Percentiles rank a stretch among this genome's conserved stretches.
These are phyloP conservation scores for Myotis yumanensis DNA, from an alignment of 2,113 vertebrate genomes.

Conservation along the genomic window DNA sequence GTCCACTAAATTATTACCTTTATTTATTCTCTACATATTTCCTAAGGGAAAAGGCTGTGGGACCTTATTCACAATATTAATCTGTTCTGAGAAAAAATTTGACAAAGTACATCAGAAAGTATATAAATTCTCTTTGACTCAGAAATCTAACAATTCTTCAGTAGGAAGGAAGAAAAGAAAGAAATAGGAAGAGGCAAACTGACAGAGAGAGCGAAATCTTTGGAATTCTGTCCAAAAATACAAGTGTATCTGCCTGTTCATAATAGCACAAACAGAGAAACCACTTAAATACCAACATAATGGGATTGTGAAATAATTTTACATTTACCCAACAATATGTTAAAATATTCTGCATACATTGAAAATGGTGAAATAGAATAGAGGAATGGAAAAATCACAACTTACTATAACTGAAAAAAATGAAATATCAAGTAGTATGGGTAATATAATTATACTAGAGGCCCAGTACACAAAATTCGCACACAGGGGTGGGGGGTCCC, in stretches of 20 bases:
- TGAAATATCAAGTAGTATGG: not conserved
- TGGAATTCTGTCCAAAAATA: not conserved
- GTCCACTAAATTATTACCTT: not conserved
- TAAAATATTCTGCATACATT: not conserved
- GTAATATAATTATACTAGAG: not conserved
- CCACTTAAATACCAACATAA: not conserved
- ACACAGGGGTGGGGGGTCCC: no score
- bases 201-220: not conserved
- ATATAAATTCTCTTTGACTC: not conserved
- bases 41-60: not conserved
- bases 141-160: conserved; percentile 35
- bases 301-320: not conserved
- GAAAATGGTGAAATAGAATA: not conserved
- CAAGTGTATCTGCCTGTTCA: not conserved
- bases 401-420: conserved; percentile 8
- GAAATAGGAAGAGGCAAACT: not conserved
- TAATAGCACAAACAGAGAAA: not conserved
- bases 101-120: not conserved
- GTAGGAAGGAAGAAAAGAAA: not conserved
- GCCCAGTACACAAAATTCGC: no score
- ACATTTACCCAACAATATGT: not conserved
- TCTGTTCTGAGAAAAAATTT: not conserved
- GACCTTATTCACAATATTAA: not conserved
- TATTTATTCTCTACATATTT: conserved; percentile 51
- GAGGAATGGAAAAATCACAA: not conserved